Evolutionary conservation across 2,797 vertebrate genomes (phyloP).

Genomic region (Bufotes viridis): DNA sequence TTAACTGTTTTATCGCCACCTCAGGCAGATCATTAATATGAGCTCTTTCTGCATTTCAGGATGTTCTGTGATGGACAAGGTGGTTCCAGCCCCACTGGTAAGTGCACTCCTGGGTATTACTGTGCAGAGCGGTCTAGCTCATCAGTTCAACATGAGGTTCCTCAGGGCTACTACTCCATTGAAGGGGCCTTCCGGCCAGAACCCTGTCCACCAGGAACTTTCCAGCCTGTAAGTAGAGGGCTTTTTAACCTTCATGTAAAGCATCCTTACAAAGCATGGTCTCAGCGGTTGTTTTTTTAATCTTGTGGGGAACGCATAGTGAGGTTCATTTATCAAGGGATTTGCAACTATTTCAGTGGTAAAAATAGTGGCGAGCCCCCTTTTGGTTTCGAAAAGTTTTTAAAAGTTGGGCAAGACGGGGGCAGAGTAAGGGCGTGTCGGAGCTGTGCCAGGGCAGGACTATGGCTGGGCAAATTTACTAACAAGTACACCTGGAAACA

Average conservation of each 20-base stretch:
- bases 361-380: too few relatives aligned
- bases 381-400: too few relatives aligned
- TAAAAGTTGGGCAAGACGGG: too few relatives aligned
- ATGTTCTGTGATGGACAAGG: constrained; percentile 79
- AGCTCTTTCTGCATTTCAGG: neutral
- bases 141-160: constrained; percentile 78
- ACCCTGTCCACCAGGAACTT: constrained; percentile 81
- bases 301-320: neutral
- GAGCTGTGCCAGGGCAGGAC: too few relatives aligned
- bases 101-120: constrained; percentile 83
- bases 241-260: neutral
- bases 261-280: too few relatives aligned
- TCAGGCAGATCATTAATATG: rapidly evolving
- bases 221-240: constrained; percentile 80
- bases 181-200: constrained; percentile 78
- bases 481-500: too few relatives aligned
- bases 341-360: too few relatives aligned
- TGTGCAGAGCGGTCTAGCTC: constrained; percentile 80
- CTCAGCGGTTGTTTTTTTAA: neutral
- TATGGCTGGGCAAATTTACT: too few relatives aligned
- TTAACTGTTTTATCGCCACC: neutral
- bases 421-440: too few relatives aligned
- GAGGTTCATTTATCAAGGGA: too few relatives aligned
- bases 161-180: constrained; percentile 78
- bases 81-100: constrained; percentile 78